Evolutionary conservation across 2,113 vertebrate species (phyloP).

Genomic region (Notothenia coriiceps): DNA sequence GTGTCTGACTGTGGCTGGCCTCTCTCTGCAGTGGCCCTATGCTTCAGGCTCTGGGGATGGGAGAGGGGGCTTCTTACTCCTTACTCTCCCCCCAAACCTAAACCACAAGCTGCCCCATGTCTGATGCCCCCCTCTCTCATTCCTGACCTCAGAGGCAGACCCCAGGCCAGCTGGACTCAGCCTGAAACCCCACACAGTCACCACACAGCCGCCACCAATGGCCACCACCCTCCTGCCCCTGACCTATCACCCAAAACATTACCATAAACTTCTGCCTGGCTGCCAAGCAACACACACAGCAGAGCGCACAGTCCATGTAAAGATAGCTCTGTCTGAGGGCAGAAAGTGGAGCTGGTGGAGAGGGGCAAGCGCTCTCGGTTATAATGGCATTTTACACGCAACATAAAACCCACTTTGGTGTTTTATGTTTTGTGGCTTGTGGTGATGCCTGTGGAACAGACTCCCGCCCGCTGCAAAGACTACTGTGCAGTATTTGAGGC

Average conservation of each 20-base stretch:
- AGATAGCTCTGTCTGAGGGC: slow-evolving; percentile 74
- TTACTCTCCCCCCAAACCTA: slow-evolving; percentile 26
- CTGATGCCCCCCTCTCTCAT: slow-evolving; percentile 60
- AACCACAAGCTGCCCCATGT: slow-evolving; percentile 73
- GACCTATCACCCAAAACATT: slow-evolving; percentile 80
- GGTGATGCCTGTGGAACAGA: slow-evolving; percentile 68
- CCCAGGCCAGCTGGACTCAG: slow-evolving; percentile 66
- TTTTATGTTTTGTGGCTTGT: slow-evolving; percentile 80
- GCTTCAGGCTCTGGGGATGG: slow-evolving; percentile 35
- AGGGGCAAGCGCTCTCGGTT: slow-evolving; percentile 49
- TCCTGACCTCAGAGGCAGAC: slow-evolving; percentile 69
- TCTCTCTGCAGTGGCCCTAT: slow-evolving; percentile 68
- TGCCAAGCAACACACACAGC: slow-evolving; percentile 76
- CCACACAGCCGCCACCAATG: slow-evolving; percentile 67
- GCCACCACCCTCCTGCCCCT: slow-evolving; percentile 67
- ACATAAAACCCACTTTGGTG: slow-evolving; percentile 75
- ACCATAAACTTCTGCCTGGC: slow-evolving; percentile 70
- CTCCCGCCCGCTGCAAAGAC: slow-evolving; percentile 53
- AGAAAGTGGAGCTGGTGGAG: slow-evolving; percentile 45
- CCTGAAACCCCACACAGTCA: slow-evolving; percentile 69
- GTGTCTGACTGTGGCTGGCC: slow-evolving; percentile 53
- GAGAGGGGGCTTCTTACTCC: neutral
- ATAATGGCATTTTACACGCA: slow-evolving; percentile 74
- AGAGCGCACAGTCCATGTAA: slow-evolving; percentile 62
- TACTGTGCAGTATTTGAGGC: slow-evolving; percentile 63